Conservation (phyloP, 1,140 invertebrate genomes). For the Drosophila kanapiae region DNA sequence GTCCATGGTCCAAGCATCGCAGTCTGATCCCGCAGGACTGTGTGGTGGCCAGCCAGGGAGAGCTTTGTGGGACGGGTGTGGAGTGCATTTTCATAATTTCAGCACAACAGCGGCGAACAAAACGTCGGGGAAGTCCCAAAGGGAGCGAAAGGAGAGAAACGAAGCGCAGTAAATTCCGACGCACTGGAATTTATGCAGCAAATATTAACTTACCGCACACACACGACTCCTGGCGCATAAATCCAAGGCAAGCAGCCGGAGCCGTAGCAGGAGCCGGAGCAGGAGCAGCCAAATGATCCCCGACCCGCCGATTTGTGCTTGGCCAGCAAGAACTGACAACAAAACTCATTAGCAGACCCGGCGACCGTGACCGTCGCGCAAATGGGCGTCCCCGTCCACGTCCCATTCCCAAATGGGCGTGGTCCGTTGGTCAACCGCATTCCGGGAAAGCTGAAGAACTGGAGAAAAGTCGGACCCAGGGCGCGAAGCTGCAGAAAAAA, state of each 20-base stretch:
- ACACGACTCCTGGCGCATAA: constrained; percentile 47
- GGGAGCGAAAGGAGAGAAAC: constrained; percentile 51
- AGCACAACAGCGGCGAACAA: constrained; percentile 63
- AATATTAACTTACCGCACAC: constrained; percentile 80
- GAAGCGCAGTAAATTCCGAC: constrained; percentile 75
- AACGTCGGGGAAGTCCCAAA: constrained; percentile 38
- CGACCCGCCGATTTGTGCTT: constrained; percentile 69
- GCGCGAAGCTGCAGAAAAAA: constrained; percentile 47
- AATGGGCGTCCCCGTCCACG: constrained; percentile 43
- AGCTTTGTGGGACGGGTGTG: constrained; percentile 3
- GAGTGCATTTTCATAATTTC: constrained; percentile 78
- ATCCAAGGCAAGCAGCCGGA: constrained; percentile 31
- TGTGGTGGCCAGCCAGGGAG: constrained; percentile 5
- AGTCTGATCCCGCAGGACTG: constrained; percentile 26
- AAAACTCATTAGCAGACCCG: constrained; percentile 82
- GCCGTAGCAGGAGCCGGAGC: constrained; percentile 1
- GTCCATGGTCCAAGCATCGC: constrained; percentile 7
- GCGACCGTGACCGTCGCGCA: constrained; percentile 75
- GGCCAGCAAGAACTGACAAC: constrained; percentile 77
- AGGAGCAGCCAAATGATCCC: constrained; percentile 39
- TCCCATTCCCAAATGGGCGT: constrained; percentile 10
- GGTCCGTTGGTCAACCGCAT: constrained; percentile 47
- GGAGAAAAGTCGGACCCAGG: constrained; percentile 10
- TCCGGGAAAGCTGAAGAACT: constrained; percentile 25
- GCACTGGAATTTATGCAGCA: constrained; percentile 81